These are phyloP conservation scores for Ciconia nigra DNA, from an alignment of 2,797 vertebrate species.

Conservation along the genomic window DNA sequence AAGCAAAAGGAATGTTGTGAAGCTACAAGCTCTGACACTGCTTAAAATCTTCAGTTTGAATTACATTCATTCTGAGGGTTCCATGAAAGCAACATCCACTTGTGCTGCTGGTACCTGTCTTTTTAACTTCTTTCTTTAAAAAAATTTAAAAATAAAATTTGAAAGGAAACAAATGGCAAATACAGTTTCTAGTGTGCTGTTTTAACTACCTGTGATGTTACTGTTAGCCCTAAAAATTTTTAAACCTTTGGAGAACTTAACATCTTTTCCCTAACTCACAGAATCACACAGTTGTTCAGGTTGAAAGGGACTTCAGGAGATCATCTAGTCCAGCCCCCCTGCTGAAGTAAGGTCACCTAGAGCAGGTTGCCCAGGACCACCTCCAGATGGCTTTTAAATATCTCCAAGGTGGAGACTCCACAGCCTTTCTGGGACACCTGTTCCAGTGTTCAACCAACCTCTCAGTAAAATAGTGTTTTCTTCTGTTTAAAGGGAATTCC, in stretches of 20 bases:
- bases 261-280: not conserved
- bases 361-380: not conserved
- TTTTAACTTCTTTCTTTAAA: not conserved
- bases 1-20: not conserved
- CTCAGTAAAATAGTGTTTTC: not conserved
- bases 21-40: not conserved
- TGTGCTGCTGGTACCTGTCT: not conserved
- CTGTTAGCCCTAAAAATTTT: not conserved
- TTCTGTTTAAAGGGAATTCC: not conserved
- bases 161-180: not conserved
- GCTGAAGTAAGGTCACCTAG: not conserved
- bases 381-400: not conserved
- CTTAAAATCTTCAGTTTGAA: not conserved
- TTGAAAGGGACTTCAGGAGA: not conserved
- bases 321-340: not conserved
- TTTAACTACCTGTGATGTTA: not conserved
- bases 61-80: not conserved
- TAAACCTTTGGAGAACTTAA: not conserved
- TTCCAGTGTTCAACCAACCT: not conserved
- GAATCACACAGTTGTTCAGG: not conserved
- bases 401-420: not conserved
- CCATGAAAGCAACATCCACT: not conserved
- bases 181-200: not conserved
- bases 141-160: not conserved
- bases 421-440: not conserved